A percentile compares a stretch with the other conserved stretches of the same genome.
phyloP scores from a whole-genome alignment of 1,140 invertebrate species.

The Telenomus remus region DNA sequence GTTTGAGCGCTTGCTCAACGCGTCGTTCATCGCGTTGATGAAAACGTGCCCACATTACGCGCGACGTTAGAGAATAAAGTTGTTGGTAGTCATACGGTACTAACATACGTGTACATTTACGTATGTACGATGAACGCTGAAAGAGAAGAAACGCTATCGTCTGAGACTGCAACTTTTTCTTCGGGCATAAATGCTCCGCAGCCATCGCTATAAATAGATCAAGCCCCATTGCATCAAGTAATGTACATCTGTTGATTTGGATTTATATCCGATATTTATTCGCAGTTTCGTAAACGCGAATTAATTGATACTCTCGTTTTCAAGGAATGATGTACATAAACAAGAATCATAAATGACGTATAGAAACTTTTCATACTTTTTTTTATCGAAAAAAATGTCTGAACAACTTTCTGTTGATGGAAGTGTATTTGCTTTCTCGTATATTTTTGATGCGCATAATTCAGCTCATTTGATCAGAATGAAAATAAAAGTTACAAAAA shows the following conservation, averaged over 20 bases:
- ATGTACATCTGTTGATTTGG: slow-evolving; percentile 53
- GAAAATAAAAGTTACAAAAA: slow-evolving; percentile 12
- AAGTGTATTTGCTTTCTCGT: too few species aligned
- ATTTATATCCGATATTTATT: slow-evolving; percentile 50
- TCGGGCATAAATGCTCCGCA: slow-evolving; percentile 18
- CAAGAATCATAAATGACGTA: too few species aligned
- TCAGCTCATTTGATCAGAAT: background rate
- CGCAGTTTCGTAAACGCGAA: slow-evolving; percentile 39
- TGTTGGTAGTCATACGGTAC: slow-evolving; percentile 51
- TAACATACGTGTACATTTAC: slow-evolving; percentile 32
- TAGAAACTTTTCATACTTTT: too few species aligned
- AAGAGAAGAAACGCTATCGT: slow-evolving; percentile 47
- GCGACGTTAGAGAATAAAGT: slow-evolving; percentile 52
- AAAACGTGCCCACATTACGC: slow-evolving; percentile 56
- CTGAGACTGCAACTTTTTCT: slow-evolving; percentile 46
- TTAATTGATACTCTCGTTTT: slow-evolving; percentile 27
- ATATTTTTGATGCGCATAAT: too few species aligned
- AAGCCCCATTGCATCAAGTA: slow-evolving; percentile 35
- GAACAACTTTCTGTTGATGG: too few species aligned
- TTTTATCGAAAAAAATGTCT: too few species aligned
- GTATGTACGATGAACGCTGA: slow-evolving; percentile 30
- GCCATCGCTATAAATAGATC: slow-evolving; percentile 49
- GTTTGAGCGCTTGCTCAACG: slow-evolving; percentile 23
- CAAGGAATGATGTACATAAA: slow-evolving; percentile 4
- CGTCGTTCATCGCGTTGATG: slow-evolving; percentile 52